Base-by-base conservation (phyloP, 2,797 vertebrate genomes). In the Halcyon smyrnensis region DNA sequence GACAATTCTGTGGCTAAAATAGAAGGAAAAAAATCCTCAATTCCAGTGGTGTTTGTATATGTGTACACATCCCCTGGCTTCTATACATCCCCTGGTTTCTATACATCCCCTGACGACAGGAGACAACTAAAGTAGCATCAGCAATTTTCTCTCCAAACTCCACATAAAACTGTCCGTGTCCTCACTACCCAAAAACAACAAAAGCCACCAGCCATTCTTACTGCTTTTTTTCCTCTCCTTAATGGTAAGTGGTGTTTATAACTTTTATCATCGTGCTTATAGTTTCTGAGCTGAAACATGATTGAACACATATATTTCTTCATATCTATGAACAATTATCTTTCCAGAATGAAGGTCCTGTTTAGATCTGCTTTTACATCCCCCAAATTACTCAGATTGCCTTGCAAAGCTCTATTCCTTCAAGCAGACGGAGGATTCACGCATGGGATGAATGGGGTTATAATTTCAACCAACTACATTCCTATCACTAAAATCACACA, bases 401-500 rank as follows among this genome's bases (percentile, higher is more conserved):
- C 50, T 79, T 63, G 63, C 77, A 91, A 75, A 90, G 37, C 13
- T 51, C 20, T 18, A 5, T 15, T 45, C 57, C 48, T 79, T 63
- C 59, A 63, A 48, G 54, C 17, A 86, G 23, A 23, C 3, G 2
- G 25, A 77, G 32, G 67, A 45, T n/a, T 83, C 74, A 25, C 0
- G 0, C 0, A 0, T 11, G 50, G 73, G 30, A 88, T 48, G 37
- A 92, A 91, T 73, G 76, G 36, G 59, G 85, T 92, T 96, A 93
- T 85, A 83, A 91, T 94, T 93, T 81, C 75, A 87, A 87, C 69
- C 79, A 83, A 50, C 57, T 75, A 70, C 57, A 32, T 59, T 84
- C 80, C 64, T 91, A 90, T 59, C 69, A 96, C 76, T 69, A 71
- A 89, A 94, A 75, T 37, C 50, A 89, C 65, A 77, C n/a, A 68